Evolutionary conservation across 1,140 invertebrate species (phyloP).

Genomic region (Whitmania pigra): DNA sequence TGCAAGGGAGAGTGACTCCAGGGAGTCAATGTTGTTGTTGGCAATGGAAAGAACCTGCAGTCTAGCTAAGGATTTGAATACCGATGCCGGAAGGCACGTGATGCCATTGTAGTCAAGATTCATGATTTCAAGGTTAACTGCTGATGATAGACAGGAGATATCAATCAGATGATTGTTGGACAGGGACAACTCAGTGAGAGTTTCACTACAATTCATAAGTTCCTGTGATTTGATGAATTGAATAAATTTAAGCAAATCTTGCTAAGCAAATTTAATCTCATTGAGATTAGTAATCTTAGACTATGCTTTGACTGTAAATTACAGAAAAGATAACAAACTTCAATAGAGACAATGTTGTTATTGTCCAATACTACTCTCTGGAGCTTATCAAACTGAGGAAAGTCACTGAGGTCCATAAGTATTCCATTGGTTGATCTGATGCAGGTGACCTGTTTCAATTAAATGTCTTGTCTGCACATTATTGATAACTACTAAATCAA

Average conservation of each 20-base stretch:
- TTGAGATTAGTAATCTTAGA: no score
- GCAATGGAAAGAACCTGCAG: not conserved
- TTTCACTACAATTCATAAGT: not conserved
- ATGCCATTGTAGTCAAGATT: not conserved
- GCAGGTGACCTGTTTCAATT: no score
- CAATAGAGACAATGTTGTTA: no score
- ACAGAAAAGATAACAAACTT: no score
- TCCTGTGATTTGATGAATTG: slow-evolving; percentile 6
- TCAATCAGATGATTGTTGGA: slow-evolving; percentile 1
- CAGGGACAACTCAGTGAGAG: not conserved
- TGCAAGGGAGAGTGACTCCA: not conserved
- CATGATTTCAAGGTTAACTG: not conserved
- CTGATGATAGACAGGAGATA: not conserved
- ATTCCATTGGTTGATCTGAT: no score
- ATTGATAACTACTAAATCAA: no score
- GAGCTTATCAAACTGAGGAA: no score
- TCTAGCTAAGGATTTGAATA: not conserved
- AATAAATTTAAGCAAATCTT: not conserved
- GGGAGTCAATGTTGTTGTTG: not conserved
- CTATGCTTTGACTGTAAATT: no score
- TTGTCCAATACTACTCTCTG: no score
- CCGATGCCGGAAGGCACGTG: not conserved
- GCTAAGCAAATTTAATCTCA: no score
- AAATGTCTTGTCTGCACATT: no score
- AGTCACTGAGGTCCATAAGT: no score